These are phyloP conservation scores for Anguilla japonica DNA, from an alignment of 2,113 vertebrate genomes.

Conservation along the genomic window DNA sequence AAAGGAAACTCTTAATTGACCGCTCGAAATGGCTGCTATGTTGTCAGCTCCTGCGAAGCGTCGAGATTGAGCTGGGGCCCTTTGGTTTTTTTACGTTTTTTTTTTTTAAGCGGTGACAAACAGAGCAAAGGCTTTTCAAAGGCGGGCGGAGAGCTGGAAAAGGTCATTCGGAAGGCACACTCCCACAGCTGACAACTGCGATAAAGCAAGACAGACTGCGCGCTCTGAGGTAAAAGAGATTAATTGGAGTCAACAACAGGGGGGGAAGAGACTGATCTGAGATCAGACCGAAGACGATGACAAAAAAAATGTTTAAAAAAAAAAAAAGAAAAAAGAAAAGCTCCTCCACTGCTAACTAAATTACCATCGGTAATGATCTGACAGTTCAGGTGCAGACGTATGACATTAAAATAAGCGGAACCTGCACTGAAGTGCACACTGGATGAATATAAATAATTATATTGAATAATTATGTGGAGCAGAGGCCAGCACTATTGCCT, in stretches of 20 bases:
- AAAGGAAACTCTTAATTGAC: background rate
- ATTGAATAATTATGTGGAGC: too few species aligned
- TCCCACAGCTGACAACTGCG: constrained; percentile 8
- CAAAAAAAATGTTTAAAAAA: background rate
- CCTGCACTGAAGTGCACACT: background rate
- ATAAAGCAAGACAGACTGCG: background rate
- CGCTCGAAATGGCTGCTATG: background rate
- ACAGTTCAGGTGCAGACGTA: background rate
- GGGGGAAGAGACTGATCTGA: constrained; percentile 9
- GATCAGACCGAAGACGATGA: constrained; percentile 14
- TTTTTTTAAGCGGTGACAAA: background rate
- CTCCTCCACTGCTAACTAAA: constrained; percentile 5
- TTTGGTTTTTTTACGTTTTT: background rate
- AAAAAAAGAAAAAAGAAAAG: background rate
- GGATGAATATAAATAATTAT: background rate
- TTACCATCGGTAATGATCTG: constrained; percentile 1
- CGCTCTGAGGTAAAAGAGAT: constrained; percentile 1
- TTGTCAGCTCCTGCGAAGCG: background rate
- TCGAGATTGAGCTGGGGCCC: background rate
- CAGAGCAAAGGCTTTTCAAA: constrained; percentile 1
- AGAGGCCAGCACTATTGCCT: too few species aligned
- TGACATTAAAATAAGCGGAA: background rate
- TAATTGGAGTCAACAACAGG: constrained; percentile 14
- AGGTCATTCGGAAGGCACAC: constrained; percentile 16
- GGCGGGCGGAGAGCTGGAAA: background rate